Evolutionary conservation across 2,888 invertebrate genomes (phyloP).

Genomic region (Crioceris asparagi): DNA sequence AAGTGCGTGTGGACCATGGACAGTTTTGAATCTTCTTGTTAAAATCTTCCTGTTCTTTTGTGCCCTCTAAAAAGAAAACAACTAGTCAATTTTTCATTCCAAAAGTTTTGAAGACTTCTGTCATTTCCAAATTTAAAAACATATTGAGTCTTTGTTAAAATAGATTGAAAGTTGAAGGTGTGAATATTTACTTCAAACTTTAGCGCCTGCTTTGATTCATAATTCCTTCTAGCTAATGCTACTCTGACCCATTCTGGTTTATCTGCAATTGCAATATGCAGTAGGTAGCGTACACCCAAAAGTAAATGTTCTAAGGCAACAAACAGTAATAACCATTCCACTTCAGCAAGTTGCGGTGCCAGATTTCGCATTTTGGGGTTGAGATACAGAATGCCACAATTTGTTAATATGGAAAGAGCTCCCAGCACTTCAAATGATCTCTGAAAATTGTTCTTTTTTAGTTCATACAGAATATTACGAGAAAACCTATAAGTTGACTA

Average conservation of each 20-base stretch:
- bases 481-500: too few species aligned
- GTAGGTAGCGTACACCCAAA: conserved; percentile 50
- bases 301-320: conserved; percentile 60
- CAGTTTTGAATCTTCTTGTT: conserved; percentile 39
- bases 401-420: conserved; percentile 59
- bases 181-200: conserved; percentile 42
- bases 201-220: conserved; percentile 51
- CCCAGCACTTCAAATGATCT: conserved; percentile 57
- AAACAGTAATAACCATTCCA: conserved; percentile 50
- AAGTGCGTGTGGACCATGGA: conserved; percentile 34
- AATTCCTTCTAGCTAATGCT: conserved; percentile 49
- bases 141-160: background rate
- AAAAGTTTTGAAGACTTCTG: too few species aligned
- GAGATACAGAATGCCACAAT: conserved; percentile 61
- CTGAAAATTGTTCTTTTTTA: too few species aligned
- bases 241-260: conserved; percentile 57
- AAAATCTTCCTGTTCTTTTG: conserved; percentile 36
- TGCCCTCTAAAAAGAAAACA: conserved; percentile 33
- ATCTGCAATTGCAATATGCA: conserved; percentile 60
- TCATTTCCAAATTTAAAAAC: too few species aligned
- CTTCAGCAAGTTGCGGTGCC: conserved; percentile 24
- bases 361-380: conserved; percentile 48
- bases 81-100: conserved; percentile 1
- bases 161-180: background rate
- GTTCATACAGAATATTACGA: too few species aligned